Percentiles rank a stretch among this genome's conserved stretches.
phyloP scores from a whole-genome alignment of 2,797 vertebrate species.

The Liasis olivaceus region DNA sequence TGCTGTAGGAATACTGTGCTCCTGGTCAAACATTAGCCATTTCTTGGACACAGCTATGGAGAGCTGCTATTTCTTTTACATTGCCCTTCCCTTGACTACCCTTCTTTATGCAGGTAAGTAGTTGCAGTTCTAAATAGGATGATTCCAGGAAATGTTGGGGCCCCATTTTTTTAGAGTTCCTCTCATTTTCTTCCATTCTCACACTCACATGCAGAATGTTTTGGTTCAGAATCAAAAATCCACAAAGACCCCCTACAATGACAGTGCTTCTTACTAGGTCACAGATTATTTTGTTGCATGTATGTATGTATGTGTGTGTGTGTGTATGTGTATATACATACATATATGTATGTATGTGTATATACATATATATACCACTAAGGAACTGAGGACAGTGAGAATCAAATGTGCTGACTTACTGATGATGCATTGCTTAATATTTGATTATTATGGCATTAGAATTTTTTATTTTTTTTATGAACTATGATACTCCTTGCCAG shows the following conservation, averaged over 20 bases:
- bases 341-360: no score
- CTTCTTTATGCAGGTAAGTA: neutral
- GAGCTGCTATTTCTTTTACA: neutral
- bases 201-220: neutral
- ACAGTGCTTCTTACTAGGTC: no score
- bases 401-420: no score
- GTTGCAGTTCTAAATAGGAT: neutral
- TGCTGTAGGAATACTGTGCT: neutral
- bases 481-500: neutral
- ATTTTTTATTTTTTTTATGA: neutral
- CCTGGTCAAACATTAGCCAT: neutral
- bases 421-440: neutral
- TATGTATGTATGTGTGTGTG: no score
- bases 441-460: neutral
- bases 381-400: no score
- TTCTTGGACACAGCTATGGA: neutral
- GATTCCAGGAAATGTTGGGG: neutral
- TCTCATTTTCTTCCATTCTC: neutral
- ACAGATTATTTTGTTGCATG: no score
- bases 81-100: neutral
- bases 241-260: no score
- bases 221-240: no score
- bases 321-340: no score
- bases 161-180: neutral
- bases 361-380: no score